A percentile compares a stretch with the other conserved stretches of the same genome.
Evolutionary conservation across 2,113 vertebrate species (phyloP).

Genomic region (Capra hircus): DNA sequence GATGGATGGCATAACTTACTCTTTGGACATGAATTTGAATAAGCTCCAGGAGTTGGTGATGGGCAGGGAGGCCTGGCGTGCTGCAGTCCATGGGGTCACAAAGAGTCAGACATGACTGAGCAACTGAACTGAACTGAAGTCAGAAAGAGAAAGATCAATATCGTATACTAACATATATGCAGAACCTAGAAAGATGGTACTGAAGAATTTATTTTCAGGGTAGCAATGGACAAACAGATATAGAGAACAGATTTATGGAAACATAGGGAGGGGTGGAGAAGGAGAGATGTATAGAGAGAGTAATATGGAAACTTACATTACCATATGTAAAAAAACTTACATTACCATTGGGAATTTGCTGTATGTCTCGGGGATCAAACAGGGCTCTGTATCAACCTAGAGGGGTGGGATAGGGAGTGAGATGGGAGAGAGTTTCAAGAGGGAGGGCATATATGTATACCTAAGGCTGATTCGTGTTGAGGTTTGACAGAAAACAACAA

Average conservation of each 20-base stretch:
- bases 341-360: neutral
- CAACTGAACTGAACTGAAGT: neutral
- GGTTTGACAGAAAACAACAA: neutral
- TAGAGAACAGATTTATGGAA: neutral
- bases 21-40: neutral
- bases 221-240: neutral
- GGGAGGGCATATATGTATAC: neutral
- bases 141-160: neutral
- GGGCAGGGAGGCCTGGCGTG: neutral
- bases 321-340: neutral
- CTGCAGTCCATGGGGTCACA: neutral
- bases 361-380: neutral
- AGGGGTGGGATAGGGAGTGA: neutral
- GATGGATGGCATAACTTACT: neutral
- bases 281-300: neutral
- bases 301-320: neutral
- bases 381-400: neutral
- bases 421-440: neutral
- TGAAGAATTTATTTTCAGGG: neutral
- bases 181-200: neutral
- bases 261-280: neutral
- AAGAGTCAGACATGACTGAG: neutral
- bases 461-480: neutral
- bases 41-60: neutral
- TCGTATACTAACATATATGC: neutral